Base-by-base conservation (phyloP, 2,888 invertebrate genomes). In the Aricia artaxerxes region DNA sequence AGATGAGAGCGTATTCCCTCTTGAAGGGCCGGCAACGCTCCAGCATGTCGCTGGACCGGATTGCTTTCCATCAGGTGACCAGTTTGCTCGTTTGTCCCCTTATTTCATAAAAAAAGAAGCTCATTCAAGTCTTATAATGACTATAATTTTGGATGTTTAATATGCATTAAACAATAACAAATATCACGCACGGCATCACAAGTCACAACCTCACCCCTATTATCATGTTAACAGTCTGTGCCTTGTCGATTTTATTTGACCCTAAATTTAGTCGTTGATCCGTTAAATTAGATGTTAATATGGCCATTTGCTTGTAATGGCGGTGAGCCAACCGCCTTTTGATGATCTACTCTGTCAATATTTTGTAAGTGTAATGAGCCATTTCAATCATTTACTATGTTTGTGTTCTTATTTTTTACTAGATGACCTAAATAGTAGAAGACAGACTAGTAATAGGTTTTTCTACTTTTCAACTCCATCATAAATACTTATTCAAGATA, bases 231-330 rank as follows among this genome's bases (percentile, higher is more conserved):
- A 78, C 73, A 61, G 60, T n/a, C 60, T 73, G 4, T 24, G 24
- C 24, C 24, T 24, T 57, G 40, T 73, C 60, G 60, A 44, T 40
- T 31, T 78, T 73, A 61, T 78, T 73, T 73, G 73, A 40, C 73
- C 73, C 73, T 4, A 38, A 78, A 81, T 79, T 75, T 75, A 79
- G 79, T 73, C 79, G 75, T 73, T 79, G 81, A 81, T 79, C 81
- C 80, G 79, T 82, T 80, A 84, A 86, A 86, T 88, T 85, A 86
- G 85, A 86, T 86, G 85, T 84, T 87, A 87, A 86, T 87, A 88
- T 81, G 80, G 81, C 79, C 81, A 80, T 79, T 81, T 69, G 31
- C 69, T 75, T 24, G 44, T 64, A 40, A 80, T 83, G 82, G 83
- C 82, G 73, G 78, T 73, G 57, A 80, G 82, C 82, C 83, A 83